phyloP scores from a whole-genome alignment of 1,140 invertebrate species.

The Eumaeus atala region DNA sequence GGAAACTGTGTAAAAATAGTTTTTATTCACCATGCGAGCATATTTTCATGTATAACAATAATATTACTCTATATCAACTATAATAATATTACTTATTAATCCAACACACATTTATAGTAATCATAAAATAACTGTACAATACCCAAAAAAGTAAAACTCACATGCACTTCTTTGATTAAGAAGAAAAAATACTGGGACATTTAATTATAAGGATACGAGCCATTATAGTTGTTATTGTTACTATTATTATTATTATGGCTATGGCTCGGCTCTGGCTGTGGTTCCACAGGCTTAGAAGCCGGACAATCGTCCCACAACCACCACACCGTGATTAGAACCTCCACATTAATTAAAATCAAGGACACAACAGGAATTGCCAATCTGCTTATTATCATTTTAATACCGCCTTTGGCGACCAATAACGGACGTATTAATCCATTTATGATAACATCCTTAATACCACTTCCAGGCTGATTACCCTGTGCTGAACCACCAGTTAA shows the following conservation, averaged over 20 bases:
- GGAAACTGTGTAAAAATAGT: too few species aligned
- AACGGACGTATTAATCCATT: conserved; percentile 54
- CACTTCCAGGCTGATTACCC: conserved; percentile 37
- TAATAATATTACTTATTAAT: too few species aligned
- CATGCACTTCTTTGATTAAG: not conserved
- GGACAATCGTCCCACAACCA: conserved; percentile 66
- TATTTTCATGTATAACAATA: too few species aligned
- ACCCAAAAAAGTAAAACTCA: not conserved
- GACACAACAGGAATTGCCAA: conserved; percentile 50
- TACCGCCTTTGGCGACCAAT: conserved; percentile 40
- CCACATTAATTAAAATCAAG: conserved; percentile 56
- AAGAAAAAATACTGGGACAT: not conserved
- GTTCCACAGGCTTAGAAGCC: conserved; percentile 11
- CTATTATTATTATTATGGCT: conserved; percentile 11
- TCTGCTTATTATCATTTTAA: conserved; percentile 59
- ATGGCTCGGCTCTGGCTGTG: conserved; percentile 4
- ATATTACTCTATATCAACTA: too few species aligned
- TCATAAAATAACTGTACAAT: not conserved
- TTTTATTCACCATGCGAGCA: too few species aligned
- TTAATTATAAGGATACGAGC: conserved; percentile 2
- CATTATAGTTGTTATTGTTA: conserved; percentile 7
- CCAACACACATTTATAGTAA: too few species aligned
- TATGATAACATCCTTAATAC: conserved; percentile 51
- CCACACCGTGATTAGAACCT: conserved; percentile 57
- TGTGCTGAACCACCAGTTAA: conserved; percentile 34